Evolutionary conservation across 2,113 vertebrate genomes (phyloP).

Genomic region (Sinosuthora webbiana): DNA sequence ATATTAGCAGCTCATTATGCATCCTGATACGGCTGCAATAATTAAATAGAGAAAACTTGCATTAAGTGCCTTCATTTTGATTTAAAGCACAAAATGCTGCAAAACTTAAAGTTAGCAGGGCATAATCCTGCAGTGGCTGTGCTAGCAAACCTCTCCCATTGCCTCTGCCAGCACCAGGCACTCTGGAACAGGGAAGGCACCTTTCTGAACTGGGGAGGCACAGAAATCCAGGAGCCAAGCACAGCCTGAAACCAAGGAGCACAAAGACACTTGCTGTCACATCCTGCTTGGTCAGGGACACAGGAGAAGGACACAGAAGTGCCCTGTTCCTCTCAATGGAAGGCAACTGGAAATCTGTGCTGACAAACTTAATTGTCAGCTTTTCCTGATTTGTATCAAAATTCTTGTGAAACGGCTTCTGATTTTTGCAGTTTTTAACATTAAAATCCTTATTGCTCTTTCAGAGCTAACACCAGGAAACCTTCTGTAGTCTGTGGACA

Average conservation of each 20-base stretch:
- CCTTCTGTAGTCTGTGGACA: background rate
- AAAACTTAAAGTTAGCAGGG: background rate
- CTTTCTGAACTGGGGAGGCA: background rate
- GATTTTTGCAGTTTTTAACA: background rate
- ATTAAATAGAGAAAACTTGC: conserved; percentile 44
- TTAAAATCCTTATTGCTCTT: background rate
- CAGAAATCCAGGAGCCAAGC: background rate
- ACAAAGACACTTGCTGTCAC: background rate
- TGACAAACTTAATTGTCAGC: background rate
- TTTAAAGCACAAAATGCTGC: conserved; percentile 17
- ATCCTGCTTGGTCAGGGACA: background rate
- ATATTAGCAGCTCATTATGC: conserved; percentile 45
- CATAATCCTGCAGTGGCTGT: background rate
- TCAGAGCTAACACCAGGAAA: background rate
- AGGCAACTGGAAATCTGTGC: background rate
- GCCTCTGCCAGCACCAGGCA: background rate
- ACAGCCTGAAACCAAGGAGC: background rate
- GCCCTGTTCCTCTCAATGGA: background rate
- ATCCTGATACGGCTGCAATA: background rate
- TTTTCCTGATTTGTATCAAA: background rate
- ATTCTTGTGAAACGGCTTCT: background rate
- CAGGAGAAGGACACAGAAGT: background rate
- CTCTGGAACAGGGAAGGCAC: background rate
- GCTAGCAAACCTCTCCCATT: background rate
- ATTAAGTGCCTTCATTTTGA: background rate